Conservation (phyloP, 2,797 vertebrate species). For the Ceryle rudis region DNA sequence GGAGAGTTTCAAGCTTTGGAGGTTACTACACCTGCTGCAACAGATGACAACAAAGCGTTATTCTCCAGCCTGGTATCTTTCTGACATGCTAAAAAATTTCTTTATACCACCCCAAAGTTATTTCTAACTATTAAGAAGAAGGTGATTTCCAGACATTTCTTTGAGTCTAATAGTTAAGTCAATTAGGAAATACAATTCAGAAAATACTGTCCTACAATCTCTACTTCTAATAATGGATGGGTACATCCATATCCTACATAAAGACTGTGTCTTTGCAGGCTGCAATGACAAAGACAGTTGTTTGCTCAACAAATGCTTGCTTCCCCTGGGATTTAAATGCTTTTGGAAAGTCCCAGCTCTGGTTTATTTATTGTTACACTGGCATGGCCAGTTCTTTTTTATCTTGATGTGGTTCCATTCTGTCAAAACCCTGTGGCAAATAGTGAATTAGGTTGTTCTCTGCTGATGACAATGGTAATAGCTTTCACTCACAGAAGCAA, state of each 20-base stretch:
- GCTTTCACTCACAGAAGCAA: background rate
- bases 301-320: background rate
- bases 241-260: background rate
- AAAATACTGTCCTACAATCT: background rate
- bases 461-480: background rate
- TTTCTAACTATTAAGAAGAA: background rate
- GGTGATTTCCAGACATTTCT: background rate
- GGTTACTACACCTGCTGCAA: background rate
- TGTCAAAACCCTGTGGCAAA: background rate
- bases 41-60: background rate
- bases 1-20: rapidly evolving
- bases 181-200: background rate
- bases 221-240: background rate
- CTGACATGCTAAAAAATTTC: background rate
- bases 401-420: background rate
- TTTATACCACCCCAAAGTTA: background rate
- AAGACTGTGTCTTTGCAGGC: background rate
- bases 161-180: background rate
- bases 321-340: background rate
- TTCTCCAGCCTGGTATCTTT: background rate
- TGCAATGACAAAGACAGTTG: background rate
- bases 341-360: background rate
- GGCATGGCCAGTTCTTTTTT: background rate
- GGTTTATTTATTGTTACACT: background rate
- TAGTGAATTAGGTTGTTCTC: background rate